These are phyloP conservation scores for Pao palembangensis DNA, from an alignment of 2,113 vertebrate species.

Conservation along the genomic window DNA sequence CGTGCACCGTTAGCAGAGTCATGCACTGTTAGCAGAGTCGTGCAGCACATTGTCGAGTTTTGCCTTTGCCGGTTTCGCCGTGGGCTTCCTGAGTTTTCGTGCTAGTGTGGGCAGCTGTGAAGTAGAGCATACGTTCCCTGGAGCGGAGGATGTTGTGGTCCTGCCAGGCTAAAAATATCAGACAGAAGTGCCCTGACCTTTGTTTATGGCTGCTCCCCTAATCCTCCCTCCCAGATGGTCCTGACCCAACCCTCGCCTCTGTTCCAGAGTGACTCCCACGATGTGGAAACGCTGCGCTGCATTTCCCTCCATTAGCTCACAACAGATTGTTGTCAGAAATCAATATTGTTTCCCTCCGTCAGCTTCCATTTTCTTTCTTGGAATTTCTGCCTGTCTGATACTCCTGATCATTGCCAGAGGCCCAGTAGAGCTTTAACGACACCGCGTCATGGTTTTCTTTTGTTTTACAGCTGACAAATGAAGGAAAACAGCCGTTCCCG, in stretches of 20 bases:
- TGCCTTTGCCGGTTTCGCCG: slow-evolving; percentile 7
- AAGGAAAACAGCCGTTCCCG: slow-evolving; percentile 28
- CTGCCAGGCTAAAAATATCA: slow-evolving; percentile 56
- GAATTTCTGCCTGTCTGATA: too few relatives aligned
- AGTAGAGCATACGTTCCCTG: slow-evolving; percentile 21
- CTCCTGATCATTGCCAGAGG: background rate
- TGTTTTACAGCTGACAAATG: slow-evolving; percentile 1
- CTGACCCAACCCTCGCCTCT: background rate
- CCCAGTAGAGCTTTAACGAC: background rate
- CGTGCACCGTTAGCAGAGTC: background rate
- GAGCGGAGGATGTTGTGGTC: slow-evolving; percentile 48
- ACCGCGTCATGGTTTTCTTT: background rate
- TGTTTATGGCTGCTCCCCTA: slow-evolving; percentile 30
- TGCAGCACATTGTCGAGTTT: too few relatives aligned
- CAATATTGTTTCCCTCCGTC: too few relatives aligned
- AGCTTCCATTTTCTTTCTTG: background rate
- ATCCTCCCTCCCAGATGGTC: slow-evolving; percentile 46
- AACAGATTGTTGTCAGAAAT: too few relatives aligned
- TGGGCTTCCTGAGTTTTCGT: background rate
- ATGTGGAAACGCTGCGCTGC: background rate
- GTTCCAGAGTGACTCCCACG: slow-evolving; percentile 17
- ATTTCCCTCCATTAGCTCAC: too few relatives aligned
- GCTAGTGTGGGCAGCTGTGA: slow-evolving; percentile 1
- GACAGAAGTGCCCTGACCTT: slow-evolving; percentile 44
- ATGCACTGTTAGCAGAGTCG: background rate